phyloP scores from a whole-genome alignment of 2,797 vertebrate genomes.

The Spondyliosoma cantharus region DNA sequence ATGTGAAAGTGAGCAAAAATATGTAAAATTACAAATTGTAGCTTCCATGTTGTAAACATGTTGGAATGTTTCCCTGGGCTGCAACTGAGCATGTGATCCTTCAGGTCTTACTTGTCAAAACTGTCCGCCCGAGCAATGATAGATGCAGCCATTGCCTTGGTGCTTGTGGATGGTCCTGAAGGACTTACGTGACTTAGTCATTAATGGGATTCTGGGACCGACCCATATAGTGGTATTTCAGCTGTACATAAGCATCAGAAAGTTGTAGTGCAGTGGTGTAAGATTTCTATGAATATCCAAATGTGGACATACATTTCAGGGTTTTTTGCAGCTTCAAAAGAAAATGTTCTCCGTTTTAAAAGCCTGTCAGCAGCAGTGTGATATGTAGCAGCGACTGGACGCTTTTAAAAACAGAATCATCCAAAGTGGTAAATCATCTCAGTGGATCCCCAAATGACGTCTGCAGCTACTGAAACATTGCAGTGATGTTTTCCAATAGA shows the following conservation, averaged over 20 bases:
- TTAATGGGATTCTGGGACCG: not conserved
- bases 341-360: slow-evolving; percentile 19
- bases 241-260: not conserved
- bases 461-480: not conserved
- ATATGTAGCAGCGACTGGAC: slow-evolving; percentile 8
- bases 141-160: not conserved
- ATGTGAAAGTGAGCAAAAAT: not conserved
- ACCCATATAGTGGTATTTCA: not conserved
- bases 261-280: not conserved
- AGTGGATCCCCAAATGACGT: not conserved
- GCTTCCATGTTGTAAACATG: not conserved
- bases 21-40: not conserved
- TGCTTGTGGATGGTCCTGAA: not conserved
- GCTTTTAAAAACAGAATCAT: not conserved
- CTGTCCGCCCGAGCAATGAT: not conserved
- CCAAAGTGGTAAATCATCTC: slow-evolving; percentile 21
- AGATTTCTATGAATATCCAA: slow-evolving; percentile 21
- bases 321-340: not conserved
- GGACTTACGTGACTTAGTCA: not conserved
- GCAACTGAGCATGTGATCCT: not conserved
- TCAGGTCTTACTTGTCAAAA: not conserved
- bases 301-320: slow-evolving; percentile 2
- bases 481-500: not conserved
- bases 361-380: slow-evolving; percentile 31
- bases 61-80: not conserved